phyloP scores from a whole-genome alignment of 2,888 invertebrate species.

The Aleiodes testaceus region DNA sequence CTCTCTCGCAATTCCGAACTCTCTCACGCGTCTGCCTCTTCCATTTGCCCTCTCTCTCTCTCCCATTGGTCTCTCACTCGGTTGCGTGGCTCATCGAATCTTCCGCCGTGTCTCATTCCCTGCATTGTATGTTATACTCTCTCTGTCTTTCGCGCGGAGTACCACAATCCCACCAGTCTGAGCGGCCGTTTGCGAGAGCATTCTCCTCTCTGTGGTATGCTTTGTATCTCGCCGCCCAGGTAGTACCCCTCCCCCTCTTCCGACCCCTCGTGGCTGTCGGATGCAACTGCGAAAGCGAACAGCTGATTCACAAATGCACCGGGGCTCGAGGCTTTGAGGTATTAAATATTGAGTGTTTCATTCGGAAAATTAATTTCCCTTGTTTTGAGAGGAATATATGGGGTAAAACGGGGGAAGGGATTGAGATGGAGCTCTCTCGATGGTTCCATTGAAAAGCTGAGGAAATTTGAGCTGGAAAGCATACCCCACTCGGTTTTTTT shows the following conservation, averaged over 20 bases:
- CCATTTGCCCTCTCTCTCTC: conserved; percentile 45
- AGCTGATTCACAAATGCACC: conserved; percentile 18
- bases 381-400: no score
- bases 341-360: no score
- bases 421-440: no score
- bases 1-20: conserved; percentile 56
- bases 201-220: conserved; percentile 53
- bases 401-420: no score
- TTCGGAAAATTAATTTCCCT: no score
- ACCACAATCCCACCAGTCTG: conserved; percentile 22
- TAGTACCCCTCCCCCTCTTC: conserved; percentile 36
- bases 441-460: no score
- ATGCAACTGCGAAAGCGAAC: neutral
- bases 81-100: conserved; percentile 27
- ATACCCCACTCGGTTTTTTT: no score
- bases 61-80: neutral
- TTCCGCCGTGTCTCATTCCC: conserved; percentile 22
- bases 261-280: neutral
- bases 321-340: no score
- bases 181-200: conserved; percentile 48
- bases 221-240: conserved; percentile 52
- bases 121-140: neutral
- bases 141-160: conserved; percentile 1
- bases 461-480: no score
- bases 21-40: conserved; percentile 66